Base-by-base conservation (phyloP, 2,888 invertebrate genomes). In the Hipparchia sbordonii region DNA sequence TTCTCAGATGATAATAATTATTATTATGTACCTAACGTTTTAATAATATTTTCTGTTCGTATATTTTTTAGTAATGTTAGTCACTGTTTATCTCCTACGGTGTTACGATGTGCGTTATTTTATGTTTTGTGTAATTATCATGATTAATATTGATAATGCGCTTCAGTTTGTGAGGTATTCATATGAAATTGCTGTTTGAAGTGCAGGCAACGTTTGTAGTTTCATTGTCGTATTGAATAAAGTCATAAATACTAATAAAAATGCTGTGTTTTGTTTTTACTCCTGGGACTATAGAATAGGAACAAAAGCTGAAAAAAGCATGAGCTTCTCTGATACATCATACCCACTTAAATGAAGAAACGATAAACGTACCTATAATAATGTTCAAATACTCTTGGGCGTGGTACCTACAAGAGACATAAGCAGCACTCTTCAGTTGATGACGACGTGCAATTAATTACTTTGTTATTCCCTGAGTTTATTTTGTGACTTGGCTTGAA, bases 181-280 rank as follows among this genome's bases (percentile, higher is more conserved):
- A 51, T 89, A 89, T 85, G 84, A 85, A 86, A 69, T 88, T 89
- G 91, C 91, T 91, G 90, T 90, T 92, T 89, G 89, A 91, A 92
- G 89, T 92, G 93, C 94, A 90, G 92, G 92, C 93, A 91, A 90
- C 87, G 93, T 93, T 93, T 93, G 94, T 94, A 94, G 94, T 93
- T 94, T 94, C 94, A 94, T 94, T 93, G 93, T 94, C 94, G 93
- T 94, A 94, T 90, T 92, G 88, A 93, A 92, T 93, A 94, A 93
- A 93, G 87, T 92, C 92, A 91, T 93, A 89, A 92, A 90, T 91
- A 92, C 88, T 91, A 90, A 91, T 89, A 87, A 81, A 81, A 81
- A 81, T 73, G 54, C 3, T 65, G 74, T 80, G 76, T 82, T 81
- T 83, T 69, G 81, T 84, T 86, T 63, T 13, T 13, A 57, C 5